Evolutionary conservation across 2,888 invertebrate genomes (phyloP).

Genomic region (Eucera pruinosa): DNA sequence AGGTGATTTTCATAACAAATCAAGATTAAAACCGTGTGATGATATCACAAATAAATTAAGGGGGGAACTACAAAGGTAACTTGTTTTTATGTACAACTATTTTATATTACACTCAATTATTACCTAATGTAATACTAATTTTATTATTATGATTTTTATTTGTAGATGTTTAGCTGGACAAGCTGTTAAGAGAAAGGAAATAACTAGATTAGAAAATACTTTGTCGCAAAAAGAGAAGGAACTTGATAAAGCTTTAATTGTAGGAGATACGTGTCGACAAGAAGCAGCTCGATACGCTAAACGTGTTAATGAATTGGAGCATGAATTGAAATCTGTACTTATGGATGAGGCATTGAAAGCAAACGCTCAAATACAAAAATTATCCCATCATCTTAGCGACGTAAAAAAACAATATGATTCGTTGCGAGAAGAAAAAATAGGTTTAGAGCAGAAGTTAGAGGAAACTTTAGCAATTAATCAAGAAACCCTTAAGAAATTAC

Average conservation of each 20-base stretch:
- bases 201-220: slow-evolving; percentile 84
- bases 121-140: neutral
- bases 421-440: slow-evolving; percentile 74
- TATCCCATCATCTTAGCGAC: slow-evolving; percentile 77
- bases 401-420: slow-evolving; percentile 75
- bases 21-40: slow-evolving; percentile 81
- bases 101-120: slow-evolving; percentile 4
- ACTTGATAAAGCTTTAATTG: slow-evolving; percentile 73
- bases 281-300: slow-evolving; percentile 77
- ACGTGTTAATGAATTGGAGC: slow-evolving; percentile 78
- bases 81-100: neutral
- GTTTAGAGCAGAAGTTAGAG: slow-evolving; percentile 75
- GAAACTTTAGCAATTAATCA: slow-evolving; percentile 76
- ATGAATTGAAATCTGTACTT: slow-evolving; percentile 79
- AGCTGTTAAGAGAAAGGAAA: slow-evolving; percentile 85
- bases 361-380: slow-evolving; percentile 78
- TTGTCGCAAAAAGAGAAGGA: slow-evolving; percentile 82
- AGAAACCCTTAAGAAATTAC: slow-evolving; percentile 73
- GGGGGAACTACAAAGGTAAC: slow-evolving; percentile 83
- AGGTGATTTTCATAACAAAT: slow-evolving; percentile 74
- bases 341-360: slow-evolving; percentile 79
- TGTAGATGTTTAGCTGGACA: slow-evolving; percentile 83
- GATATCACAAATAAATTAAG: slow-evolving; percentile 84
- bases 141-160: slow-evolving; percentile 60
- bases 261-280: slow-evolving; percentile 74